Conservation (phyloP, 2,797 vertebrate genomes). For the Typhlichthys eigenmanni region DNA sequence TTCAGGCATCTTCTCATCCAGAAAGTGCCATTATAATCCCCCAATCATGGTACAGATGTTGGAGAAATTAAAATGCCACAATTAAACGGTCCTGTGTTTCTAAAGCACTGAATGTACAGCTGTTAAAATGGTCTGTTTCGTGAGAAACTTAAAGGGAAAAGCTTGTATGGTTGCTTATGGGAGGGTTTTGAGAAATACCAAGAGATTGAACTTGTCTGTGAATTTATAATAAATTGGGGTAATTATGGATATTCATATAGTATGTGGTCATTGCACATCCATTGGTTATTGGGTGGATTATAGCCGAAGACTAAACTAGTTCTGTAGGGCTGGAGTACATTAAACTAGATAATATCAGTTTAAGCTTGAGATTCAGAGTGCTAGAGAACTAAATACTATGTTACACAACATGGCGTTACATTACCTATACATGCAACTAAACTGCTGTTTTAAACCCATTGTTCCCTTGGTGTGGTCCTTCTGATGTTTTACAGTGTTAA, state of each 20-base stretch:
- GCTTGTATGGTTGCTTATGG: constrained; percentile 4
- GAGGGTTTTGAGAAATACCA: constrained; percentile 25
- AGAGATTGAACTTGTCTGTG: constrained; percentile 46
- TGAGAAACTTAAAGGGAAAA: constrained; percentile 20
- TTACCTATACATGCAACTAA: constrained; percentile 5
- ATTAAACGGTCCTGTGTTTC: constrained; percentile 42
- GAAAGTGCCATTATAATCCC: constrained; percentile 38
- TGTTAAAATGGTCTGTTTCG: constrained; percentile 39
- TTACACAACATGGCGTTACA: not conserved
- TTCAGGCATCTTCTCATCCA: constrained; percentile 10
- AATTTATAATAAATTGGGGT: constrained; percentile 57
- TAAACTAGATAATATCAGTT: not conserved
- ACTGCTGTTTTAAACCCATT: constrained; percentile 1
- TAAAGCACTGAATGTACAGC: constrained; percentile 26
- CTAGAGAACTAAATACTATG: not conserved
- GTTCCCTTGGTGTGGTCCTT: constrained; percentile 59
- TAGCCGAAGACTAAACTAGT: not conserved
- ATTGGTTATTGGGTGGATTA: not conserved
- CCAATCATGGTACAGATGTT: constrained; percentile 41
- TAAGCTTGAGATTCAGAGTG: not conserved
- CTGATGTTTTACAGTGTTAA: constrained; percentile 32
- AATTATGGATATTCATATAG: constrained; percentile 35
- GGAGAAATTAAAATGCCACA: constrained; percentile 30
- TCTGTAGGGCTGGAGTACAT: not conserved
- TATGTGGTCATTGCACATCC: constrained; percentile 42